Percentiles rank a stretch among this genome's conserved stretches.
These are phyloP conservation scores for Ctenoplectra terminalis DNA, from an alignment of 1,140 invertebrate genomes.

Conservation along the genomic window DNA sequence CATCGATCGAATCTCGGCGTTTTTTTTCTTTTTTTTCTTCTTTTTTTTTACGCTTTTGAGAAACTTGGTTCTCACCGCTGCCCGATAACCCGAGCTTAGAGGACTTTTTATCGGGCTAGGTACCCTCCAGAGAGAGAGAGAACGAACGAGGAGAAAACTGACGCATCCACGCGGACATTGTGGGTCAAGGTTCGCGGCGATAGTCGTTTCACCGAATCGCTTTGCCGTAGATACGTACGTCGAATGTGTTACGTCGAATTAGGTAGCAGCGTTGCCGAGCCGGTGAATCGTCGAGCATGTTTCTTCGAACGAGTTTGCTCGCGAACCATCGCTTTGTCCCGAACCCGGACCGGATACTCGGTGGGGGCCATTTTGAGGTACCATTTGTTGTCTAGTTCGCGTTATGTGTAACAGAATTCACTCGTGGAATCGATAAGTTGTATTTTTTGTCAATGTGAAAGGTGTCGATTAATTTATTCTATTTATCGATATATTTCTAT, in stretches of 20 bases:
- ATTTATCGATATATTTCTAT: no score
- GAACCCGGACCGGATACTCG: neutral
- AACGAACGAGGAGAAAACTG: constrained; percentile 11
- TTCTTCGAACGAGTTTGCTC: neutral
- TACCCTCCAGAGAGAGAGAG: neutral
- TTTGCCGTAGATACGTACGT: constrained; percentile 53
- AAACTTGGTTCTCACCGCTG: neutral
- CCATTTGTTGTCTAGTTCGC: neutral
- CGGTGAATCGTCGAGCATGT: neutral
- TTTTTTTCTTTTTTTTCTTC: neutral
- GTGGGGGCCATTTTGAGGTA: neutral
- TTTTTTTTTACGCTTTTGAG: neutral
- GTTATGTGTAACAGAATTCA: neutral
- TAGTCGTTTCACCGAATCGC: constrained; percentile 62
- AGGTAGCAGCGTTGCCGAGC: constrained; percentile 30
- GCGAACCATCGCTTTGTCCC: neutral
- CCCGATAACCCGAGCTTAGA: constrained; percentile 6
- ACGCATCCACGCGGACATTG: constrained; percentile 66
- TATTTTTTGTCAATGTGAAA: no score
- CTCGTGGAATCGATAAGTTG: no score
- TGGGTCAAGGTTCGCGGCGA: constrained; percentile 69
- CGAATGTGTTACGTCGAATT: no score
- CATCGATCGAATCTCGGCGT: neutral
- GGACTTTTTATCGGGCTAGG: constrained; percentile 21
- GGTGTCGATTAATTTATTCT: no score